Evolutionary conservation across 2,113 vertebrate species (phyloP).

Genomic region (Mohoua ochrocephala): DNA sequence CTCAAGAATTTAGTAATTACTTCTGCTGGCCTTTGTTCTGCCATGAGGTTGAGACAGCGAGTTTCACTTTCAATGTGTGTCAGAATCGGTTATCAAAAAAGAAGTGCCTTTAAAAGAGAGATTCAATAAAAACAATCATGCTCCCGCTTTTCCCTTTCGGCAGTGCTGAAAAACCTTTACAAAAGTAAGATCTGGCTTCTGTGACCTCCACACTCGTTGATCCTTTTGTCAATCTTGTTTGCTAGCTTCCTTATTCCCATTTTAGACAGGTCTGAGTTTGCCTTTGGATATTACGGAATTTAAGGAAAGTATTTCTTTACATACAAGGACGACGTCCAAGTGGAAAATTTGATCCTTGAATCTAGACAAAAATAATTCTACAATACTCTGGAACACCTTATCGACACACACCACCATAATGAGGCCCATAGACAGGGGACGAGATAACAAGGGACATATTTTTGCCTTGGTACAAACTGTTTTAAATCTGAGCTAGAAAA

Average conservation of each 20-base stretch:
- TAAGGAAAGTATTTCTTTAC: background rate
- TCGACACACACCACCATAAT: background rate
- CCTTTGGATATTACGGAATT: background rate
- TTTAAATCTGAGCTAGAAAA: background rate
- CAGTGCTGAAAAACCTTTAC: background rate
- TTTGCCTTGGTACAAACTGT: background rate
- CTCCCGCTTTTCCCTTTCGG: background rate
- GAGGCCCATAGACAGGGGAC: background rate
- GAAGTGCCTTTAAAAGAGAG: background rate
- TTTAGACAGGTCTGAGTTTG: background rate
- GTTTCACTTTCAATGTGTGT: background rate
- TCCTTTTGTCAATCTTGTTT: background rate
- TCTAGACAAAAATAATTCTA: background rate
- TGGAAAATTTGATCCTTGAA: background rate
- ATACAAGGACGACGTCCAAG: background rate
- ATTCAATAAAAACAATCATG: background rate
- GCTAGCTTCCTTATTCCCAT: background rate
- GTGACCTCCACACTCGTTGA: background rate
- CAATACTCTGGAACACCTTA: background rate
- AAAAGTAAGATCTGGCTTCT: background rate
- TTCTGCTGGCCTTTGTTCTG: conserved; percentile 22
- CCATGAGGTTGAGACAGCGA: background rate
- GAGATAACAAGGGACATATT: background rate
- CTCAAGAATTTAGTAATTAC: conserved; percentile 37
- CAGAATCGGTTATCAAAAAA: background rate